These are phyloP conservation scores for Beroe forskalii DNA, from an alignment of 37 sponge, comb jelly and placozoan species.

Conservation along the genomic window DNA sequence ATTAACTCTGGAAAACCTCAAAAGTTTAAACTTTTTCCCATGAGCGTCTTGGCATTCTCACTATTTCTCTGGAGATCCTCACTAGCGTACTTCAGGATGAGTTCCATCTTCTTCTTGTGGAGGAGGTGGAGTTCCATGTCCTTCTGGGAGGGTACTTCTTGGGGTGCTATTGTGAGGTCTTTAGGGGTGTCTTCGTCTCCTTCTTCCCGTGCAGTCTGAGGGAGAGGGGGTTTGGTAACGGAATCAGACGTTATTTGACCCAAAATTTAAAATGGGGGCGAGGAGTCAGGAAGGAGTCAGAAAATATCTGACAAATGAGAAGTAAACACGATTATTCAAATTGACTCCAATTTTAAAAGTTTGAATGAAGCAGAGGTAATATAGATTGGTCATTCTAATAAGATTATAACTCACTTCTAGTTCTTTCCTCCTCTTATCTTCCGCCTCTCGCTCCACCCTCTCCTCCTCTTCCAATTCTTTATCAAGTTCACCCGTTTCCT, in stretches of 20 bases:
- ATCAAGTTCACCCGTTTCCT: constrained; percentile 30
- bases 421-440: constrained; percentile 1
- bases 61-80: constrained; percentile 80
- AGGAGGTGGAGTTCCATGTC: constrained; percentile 91
- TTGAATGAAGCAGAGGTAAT: background rate
- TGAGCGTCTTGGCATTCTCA: constrained; percentile 84
- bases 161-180: constrained; percentile 64
- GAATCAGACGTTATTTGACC: too few species aligned
- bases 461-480: constrained; percentile 38
- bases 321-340: too few species aligned
- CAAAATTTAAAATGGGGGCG: too few species aligned
- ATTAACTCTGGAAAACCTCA: too few species aligned
- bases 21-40: constrained; percentile 70
- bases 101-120: constrained; percentile 86
- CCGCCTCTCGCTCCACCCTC: background rate
- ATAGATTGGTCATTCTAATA: too few species aligned
- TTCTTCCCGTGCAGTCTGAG: constrained; percentile 66
- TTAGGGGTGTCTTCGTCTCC: constrained; percentile 65
- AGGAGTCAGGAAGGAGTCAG: too few species aligned
- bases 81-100: constrained; percentile 88
- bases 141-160: constrained; percentile 81
- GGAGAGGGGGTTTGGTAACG: too few species aligned
- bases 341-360: too few species aligned
- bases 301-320: too few species aligned
- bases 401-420: background rate